Percentiles rank a stretch among this genome's conserved stretches.
Evolutionary conservation across 2,113 vertebrate genomes (phyloP).

Genomic region (Cyanoderma ruficeps): DNA sequence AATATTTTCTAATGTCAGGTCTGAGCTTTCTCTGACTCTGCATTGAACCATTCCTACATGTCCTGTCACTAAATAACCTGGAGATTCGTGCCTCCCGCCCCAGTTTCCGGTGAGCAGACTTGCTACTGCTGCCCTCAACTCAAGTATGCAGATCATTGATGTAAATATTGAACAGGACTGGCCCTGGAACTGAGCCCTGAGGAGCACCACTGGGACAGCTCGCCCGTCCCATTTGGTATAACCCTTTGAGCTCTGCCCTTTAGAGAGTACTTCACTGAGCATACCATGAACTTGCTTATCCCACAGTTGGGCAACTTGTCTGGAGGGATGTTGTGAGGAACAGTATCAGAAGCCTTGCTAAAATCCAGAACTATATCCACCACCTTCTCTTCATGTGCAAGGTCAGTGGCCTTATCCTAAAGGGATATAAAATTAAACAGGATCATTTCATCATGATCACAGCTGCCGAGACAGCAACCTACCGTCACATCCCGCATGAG

Average conservation of each 20-base stretch:
- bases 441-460: neutral
- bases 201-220: fast-evolving
- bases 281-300: fast-evolving
- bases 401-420: neutral
- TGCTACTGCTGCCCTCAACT: neutral
- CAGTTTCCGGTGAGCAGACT: neutral
- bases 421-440: neutral
- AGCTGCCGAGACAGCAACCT: neutral
- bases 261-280: neutral
- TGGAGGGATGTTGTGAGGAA: neutral
- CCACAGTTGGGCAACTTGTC: neutral
- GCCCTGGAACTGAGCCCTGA: neutral
- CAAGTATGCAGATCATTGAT: neutral
- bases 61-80: neutral
- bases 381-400: neutral
- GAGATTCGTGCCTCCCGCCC: neutral
- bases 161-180: neutral
- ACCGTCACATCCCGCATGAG: fast-evolving
- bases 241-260: neutral
- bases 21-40: neutral
- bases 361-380: neutral
- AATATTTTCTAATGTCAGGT: neutral
- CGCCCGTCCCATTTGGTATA: neutral
- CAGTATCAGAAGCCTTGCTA: neutral
- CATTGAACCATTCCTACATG: fast-evolving